These are phyloP conservation scores for Leucosticte australis DNA, from an alignment of 2,113 vertebrate species.

Conservation along the genomic window DNA sequence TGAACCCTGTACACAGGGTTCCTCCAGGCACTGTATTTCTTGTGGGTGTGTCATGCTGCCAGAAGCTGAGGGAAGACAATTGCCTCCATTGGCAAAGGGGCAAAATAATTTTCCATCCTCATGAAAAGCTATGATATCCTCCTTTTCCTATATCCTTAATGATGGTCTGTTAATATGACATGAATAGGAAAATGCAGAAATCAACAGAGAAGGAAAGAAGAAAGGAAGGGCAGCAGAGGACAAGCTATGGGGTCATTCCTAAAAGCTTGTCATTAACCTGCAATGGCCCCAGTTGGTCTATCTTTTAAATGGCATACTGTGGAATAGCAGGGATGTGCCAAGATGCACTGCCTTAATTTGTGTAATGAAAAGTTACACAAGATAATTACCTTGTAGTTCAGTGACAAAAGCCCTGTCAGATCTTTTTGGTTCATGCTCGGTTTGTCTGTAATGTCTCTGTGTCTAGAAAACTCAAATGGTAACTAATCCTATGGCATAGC, in stretches of 20 bases:
- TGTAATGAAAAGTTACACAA: slow-evolving; percentile 15
- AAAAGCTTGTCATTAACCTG: background rate
- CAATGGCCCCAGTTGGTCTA: background rate
- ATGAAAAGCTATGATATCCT: background rate
- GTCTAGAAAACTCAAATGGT: slow-evolving; percentile 14
- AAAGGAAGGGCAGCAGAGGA: background rate
- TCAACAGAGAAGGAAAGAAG: background rate
- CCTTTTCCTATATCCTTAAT: background rate
- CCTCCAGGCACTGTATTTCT: background rate
- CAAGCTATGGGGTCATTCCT: background rate
- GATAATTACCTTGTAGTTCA: slow-evolving; percentile 57
- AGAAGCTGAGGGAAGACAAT: background rate
- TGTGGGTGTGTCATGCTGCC: background rate
- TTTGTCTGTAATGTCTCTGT: slow-evolving; percentile 17
- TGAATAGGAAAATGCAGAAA: background rate
- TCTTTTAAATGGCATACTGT: background rate
- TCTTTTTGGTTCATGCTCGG: background rate
- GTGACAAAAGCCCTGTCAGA: slow-evolving; percentile 36
- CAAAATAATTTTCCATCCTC: background rate
- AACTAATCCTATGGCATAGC: slow-evolving; percentile 1
- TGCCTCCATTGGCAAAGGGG: background rate
- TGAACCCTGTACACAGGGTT: accelerated
- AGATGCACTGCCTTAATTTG: slow-evolving; percentile 39
- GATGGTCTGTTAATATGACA: background rate
- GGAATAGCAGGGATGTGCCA: slow-evolving; percentile 5